Evolutionary conservation across 2,888 invertebrate genomes (phyloP).

Genomic region (Ophioninae sp.): DNA sequence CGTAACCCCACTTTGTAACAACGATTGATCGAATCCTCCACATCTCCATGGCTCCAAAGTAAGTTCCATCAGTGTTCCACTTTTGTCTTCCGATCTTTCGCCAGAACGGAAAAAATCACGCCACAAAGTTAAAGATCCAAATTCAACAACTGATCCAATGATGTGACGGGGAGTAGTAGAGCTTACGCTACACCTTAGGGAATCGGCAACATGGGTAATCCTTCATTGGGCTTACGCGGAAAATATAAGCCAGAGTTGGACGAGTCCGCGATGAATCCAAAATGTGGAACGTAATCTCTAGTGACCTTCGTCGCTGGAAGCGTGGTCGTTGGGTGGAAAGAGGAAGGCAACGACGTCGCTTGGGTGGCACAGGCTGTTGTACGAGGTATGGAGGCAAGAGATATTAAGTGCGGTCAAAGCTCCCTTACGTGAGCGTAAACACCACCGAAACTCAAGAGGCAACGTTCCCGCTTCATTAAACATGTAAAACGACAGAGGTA

Average conservation of each 20-base stretch:
- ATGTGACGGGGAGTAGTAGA: too few relatives aligned
- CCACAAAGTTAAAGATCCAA: neutral
- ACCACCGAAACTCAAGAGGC: neutral
- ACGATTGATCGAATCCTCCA: neutral
- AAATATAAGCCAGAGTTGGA: neutral
- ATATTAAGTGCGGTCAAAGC: constrained; percentile 4
- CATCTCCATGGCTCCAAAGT: neutral
- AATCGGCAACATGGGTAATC: constrained; percentile 13
- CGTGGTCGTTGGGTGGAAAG: constrained; percentile 1
- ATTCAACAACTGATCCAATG: too few relatives aligned
- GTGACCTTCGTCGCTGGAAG: constrained; percentile 42
- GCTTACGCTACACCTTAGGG: too few relatives aligned
- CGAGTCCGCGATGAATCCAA: neutral
- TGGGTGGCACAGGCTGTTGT: neutral
- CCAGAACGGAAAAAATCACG: neutral
- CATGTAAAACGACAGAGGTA: constrained; percentile 16
- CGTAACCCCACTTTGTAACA: neutral
- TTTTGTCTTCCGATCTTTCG: neutral
- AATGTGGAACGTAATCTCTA: constrained; percentile 18
- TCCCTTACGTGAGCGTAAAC: neutral
- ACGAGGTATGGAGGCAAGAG: constrained; percentile 4
- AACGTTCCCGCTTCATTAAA: constrained; percentile 13
- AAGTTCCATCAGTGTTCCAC: neutral
- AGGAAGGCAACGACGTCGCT: constrained; percentile 1
- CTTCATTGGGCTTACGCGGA: constrained; percentile 34